Evolutionary conservation across 2,888 invertebrate species (phyloP), one percentile per base, ranked within the genome.

Genomic region (Ochropleura leucogaster): DNA sequence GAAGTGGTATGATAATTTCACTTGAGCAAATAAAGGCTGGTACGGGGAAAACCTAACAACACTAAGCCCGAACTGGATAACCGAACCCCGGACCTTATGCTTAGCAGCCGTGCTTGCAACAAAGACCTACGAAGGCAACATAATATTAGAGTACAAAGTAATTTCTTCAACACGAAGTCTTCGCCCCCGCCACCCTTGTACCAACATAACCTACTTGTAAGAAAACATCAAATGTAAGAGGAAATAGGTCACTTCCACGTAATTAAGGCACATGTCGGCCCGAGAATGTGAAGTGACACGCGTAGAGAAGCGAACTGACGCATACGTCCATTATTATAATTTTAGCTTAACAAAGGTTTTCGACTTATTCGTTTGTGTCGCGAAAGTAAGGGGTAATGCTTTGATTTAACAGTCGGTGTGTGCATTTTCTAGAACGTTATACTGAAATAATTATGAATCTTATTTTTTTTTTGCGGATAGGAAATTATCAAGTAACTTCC

Each of bases 181-280:
- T 40, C 20, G 7, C n/a, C n/a, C 40, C 18, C 53, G 47, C 55
- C 46, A 62, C 16, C 67, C 30, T 66, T 72, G 63, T 79, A 46
- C 8, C 42, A 71, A 76, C 67, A 67, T 67, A 84, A 84, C 85
- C 82, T 81, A 81, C 72, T 68, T 74, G 40, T 18, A 63, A 63
- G 68, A 67, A 85, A 76, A 76, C 62, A 68, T 65, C 40, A 55
- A 69, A 77, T 47, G 49, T 57, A 49, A 46, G 60, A 70, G 76
- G 68, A 86, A 81, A 81, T 86, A 72, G 73, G 84, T 73, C 72
- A 68, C 62, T 68, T 77, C 66, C 64, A 20, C 30, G 55, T 74
- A 81, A 86, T 81, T 85, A 86, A 68, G 68, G 55, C 47, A 55
- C 60, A 42, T 16, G 59, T 20, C 8, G 40, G 40, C 60, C 81